A percentile compares a stretch with the other conserved stretches of the same genome.
Conservation (phyloP, 1,140 invertebrate genomes). For the Anoplolepis gracilipes region DNA sequence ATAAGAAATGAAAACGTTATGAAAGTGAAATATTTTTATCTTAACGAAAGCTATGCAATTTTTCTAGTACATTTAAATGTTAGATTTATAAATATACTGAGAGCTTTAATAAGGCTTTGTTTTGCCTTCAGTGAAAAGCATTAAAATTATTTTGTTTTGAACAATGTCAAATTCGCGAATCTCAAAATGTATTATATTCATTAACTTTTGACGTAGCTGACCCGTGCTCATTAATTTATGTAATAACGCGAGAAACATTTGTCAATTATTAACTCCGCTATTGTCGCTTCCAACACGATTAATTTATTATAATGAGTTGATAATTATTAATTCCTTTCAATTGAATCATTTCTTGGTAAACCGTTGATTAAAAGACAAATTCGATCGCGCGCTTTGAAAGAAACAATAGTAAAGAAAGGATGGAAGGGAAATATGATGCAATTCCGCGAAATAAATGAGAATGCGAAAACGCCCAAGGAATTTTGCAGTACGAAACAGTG, state of each 20-base stretch:
- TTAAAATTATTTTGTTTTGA: too few relatives aligned
- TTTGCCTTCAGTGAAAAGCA: too few relatives aligned
- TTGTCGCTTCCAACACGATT: neutral
- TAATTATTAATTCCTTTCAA: neutral
- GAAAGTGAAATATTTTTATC: too few relatives aligned
- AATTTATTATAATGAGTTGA: neutral
- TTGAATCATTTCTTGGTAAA: neutral
- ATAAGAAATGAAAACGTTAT: too few relatives aligned
- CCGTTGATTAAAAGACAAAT: neutral
- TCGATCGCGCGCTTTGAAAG: neutral
- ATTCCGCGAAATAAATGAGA: neutral
- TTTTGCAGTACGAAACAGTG: conserved; percentile 45
- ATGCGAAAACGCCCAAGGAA: conserved; percentile 18
- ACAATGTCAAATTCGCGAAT: too few relatives aligned
- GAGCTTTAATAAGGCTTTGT: too few relatives aligned
- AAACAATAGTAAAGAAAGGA: neutral
- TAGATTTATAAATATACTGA: too few relatives aligned
- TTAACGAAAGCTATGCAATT: too few relatives aligned
- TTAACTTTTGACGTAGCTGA: too few relatives aligned
- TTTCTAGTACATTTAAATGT: too few relatives aligned
- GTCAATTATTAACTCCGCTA: neutral
- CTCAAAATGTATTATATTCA: too few relatives aligned
- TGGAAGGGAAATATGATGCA: neutral
- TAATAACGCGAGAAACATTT: neutral
- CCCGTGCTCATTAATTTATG: neutral